phyloP scores from a whole-genome alignment of 2,888 invertebrate genomes.

The Melipona bicolor region DNA sequence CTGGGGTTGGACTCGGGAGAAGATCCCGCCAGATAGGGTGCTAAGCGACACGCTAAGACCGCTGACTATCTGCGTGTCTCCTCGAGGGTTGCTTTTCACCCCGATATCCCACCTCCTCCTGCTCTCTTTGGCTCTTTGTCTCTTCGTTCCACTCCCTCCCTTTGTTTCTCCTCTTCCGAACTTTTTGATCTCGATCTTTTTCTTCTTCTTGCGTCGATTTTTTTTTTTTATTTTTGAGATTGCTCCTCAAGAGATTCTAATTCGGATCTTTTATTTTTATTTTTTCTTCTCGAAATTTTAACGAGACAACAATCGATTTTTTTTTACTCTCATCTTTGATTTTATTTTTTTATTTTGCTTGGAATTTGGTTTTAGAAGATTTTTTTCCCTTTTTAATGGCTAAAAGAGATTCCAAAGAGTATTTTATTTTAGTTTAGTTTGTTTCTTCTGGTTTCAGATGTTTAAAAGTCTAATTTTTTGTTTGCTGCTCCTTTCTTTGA shows the following conservation, averaged over 20 bases:
- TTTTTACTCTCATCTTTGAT: background rate
- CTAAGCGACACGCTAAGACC: slow-evolving; percentile 84
- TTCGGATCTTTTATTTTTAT: background rate
- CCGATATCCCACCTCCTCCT: slow-evolving; percentile 58
- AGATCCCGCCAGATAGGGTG: slow-evolving; percentile 83
- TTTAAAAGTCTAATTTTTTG: no score
- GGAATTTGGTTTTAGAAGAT: no score
- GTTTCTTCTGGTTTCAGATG: no score
- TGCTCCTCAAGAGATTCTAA: background rate
- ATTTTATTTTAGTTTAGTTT: no score
- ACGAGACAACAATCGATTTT: background rate
- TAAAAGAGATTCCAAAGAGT: no score
- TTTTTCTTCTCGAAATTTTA: background rate
- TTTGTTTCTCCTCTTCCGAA: no score
- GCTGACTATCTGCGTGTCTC: slow-evolving; percentile 70
- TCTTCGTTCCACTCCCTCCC: slow-evolving; percentile 4
- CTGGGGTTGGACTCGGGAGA: slow-evolving; percentile 60
- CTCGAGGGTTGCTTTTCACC: slow-evolving; percentile 67
- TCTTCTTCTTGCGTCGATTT: background rate
- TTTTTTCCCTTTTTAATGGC: background rate
- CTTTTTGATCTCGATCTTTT: background rate
- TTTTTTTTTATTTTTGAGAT: background rate
- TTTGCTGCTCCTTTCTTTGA: no score
- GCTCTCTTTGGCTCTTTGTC: background rate
- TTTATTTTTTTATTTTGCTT: background rate